A percentile compares a stretch with the other conserved stretches of the same genome.
phyloP scores from a whole-genome alignment of 2,797 vertebrate genomes.

The Pipistrellus pipistrellus region DNA sequence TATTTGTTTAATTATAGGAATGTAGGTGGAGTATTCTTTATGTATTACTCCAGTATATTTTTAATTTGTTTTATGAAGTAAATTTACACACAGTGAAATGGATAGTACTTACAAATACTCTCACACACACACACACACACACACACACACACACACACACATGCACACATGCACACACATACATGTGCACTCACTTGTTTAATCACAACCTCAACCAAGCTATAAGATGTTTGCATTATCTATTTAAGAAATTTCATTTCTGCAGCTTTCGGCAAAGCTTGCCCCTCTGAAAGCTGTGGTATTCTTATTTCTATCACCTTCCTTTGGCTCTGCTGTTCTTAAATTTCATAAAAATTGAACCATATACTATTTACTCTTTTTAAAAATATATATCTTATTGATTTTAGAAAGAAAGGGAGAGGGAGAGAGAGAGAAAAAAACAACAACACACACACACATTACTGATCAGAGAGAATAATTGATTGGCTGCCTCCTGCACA shows the following conservation, averaged over 20 bases:
- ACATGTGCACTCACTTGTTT: background rate
- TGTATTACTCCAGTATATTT: background rate
- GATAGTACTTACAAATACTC: background rate
- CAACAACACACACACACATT: too few relatives aligned
- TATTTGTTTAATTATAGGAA: background rate
- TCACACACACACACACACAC: background rate
- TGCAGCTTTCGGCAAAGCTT: background rate
- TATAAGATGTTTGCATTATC: background rate
- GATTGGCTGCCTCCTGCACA: too few relatives aligned
- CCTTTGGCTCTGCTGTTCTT: background rate
- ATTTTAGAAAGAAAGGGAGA: too few relatives aligned
- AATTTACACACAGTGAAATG: background rate
- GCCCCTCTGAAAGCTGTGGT: too few relatives aligned
- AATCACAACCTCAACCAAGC: background rate
- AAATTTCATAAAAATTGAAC: background rate
- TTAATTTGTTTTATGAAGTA: slow-evolving; percentile 8
- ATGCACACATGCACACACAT: background rate
- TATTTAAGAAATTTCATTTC: background rate
- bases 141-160: background rate
- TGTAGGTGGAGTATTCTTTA: background rate
- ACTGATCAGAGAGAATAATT: too few relatives aligned
- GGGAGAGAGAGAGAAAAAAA: too few relatives aligned
- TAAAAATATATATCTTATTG: too few relatives aligned
- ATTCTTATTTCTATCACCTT: background rate
- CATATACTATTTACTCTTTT: background rate